These are phyloP conservation scores for Neodiprion fabricii DNA, from an alignment of 1,140 invertebrate genomes.

Conservation along the genomic window DNA sequence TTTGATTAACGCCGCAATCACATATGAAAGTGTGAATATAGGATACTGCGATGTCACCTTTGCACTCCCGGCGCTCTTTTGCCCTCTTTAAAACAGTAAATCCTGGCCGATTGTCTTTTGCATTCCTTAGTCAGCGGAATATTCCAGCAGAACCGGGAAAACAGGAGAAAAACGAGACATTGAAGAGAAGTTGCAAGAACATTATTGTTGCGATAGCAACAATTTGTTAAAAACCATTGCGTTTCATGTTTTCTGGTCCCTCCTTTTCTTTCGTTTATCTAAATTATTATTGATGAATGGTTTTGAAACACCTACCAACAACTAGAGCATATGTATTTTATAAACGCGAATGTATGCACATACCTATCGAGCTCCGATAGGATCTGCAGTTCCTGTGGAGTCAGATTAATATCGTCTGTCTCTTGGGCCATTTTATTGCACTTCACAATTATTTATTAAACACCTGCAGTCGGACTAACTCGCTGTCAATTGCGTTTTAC, in stretches of 20 bases:
- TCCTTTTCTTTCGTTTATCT: conserved; percentile 35
- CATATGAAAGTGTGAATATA: no score
- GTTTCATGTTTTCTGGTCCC: not conserved
- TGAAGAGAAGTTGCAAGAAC: no score
- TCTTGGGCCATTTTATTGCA: conserved; percentile 59
- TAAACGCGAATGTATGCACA: conserved; percentile 25
- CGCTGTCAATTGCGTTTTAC: not conserved
- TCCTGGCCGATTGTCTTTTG: no score
- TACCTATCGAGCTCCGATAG: conserved; percentile 87
- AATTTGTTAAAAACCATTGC: no score
- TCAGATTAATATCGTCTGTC: conserved; percentile 65
- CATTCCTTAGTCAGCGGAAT: no score
- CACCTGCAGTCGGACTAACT: not conserved
- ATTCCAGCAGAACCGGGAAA: no score
- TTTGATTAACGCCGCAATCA: no score
- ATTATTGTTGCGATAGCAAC: no score
- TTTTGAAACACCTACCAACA: not conserved
- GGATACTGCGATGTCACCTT: no score
- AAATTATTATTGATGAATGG: conserved; percentile 26
- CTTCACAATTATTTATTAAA: not conserved
- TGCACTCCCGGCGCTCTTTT: no score
- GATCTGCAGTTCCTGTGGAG: conserved; percentile 79
- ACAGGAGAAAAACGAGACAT: no score
- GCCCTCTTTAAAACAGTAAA: no score
- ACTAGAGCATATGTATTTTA: conserved; percentile 4